These are phyloP conservation scores for Cydia splendana DNA, from an alignment of 1,140 invertebrate genomes.

Conservation along the genomic window DNA sequence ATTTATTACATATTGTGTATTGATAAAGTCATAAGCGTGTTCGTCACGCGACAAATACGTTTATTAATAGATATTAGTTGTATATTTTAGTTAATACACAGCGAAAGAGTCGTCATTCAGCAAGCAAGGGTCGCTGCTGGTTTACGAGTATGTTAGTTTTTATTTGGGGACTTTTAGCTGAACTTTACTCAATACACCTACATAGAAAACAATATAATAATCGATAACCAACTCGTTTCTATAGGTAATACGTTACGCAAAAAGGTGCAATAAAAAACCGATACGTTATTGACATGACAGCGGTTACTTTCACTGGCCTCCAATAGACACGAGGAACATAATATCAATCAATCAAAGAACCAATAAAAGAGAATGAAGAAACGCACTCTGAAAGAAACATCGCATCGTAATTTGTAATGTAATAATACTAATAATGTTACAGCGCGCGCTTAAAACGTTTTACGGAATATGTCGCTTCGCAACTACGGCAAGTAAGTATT, in stretches of 20 bases:
- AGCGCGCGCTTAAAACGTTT: not conserved
- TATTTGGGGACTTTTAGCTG: not conserved
- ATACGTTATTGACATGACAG: slow-evolving; percentile 29
- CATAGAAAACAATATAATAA: not conserved
- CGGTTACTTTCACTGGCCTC: slow-evolving; percentile 31
- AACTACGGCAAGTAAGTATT: not conserved
- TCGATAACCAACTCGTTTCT: slow-evolving; percentile 7
- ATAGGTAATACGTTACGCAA: slow-evolving; percentile 22
- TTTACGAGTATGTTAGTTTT: not conserved
- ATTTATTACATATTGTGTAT: too few relatives aligned
- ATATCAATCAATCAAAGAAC: slow-evolving; percentile 26
- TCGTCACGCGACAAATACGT: too few relatives aligned
- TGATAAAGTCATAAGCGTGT: too few relatives aligned
- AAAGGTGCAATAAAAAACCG: slow-evolving; percentile 18
- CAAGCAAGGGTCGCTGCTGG: too few relatives aligned
- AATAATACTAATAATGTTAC: not conserved
- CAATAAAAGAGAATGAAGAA: slow-evolving; percentile 12
- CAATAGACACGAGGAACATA: slow-evolving; percentile 27
- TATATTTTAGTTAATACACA: too few relatives aligned
- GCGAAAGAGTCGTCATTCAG: too few relatives aligned
- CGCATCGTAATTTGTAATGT: not conserved
- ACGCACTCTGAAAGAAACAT: not conserved
- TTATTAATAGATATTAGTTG: too few relatives aligned
- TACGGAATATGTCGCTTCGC: not conserved
- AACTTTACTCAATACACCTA: not conserved